Evolutionary conservation across 2,797 vertebrate genomes (phyloP), one percentile per base, ranked within the genome.

Genomic region (Erithacus rubecula): DNA sequence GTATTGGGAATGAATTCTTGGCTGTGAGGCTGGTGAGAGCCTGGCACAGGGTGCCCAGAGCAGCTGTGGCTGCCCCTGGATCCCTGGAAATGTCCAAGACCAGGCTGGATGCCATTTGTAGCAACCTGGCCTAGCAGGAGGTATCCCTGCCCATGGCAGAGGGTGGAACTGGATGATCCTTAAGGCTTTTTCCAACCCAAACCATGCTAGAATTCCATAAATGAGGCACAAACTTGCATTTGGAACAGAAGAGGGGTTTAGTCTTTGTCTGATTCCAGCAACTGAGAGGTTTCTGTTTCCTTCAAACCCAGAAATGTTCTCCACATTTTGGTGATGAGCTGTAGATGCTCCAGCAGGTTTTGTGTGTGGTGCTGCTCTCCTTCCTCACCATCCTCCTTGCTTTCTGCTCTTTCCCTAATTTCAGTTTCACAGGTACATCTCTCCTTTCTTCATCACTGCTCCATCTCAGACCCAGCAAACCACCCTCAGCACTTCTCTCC

Each of bases 251-350:
- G 30, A 17, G 5, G 12, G 21, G 11, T 84, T 78, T 58, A 43
- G 53, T 30, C 23, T 8, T 29, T 51, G 15, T 41, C 47, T 32
- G 15, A 41, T 32, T 47, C 58, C n/a, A 83, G 27, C 32, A 55
- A 7, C 6, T 41, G 44, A 36, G 10, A 37, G 9, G 3, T 76
- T 80, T 76, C 30, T 17, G 4, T 55, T 71, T 69, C 44, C 52
- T 39, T 46, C 59, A 46, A 82, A 27, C 36, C 44, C 68, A 49
- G 18, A 26, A 30, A 8, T 8, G 11, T 68, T 77, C 27, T 62
- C 56, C 30, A 9, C 21, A 0, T 30, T 52, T 60, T 0, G 0
- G 5, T 59, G 15, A 5, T 0, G 3, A 87, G 60, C 29, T 0
- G 0, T 6, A 9, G 59, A 5, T 32, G 51, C 3, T 3, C 53